These are phyloP conservation scores for Apodemus sylvaticus DNA, from an alignment of 2,113 vertebrate species.

Conservation along the genomic window DNA sequence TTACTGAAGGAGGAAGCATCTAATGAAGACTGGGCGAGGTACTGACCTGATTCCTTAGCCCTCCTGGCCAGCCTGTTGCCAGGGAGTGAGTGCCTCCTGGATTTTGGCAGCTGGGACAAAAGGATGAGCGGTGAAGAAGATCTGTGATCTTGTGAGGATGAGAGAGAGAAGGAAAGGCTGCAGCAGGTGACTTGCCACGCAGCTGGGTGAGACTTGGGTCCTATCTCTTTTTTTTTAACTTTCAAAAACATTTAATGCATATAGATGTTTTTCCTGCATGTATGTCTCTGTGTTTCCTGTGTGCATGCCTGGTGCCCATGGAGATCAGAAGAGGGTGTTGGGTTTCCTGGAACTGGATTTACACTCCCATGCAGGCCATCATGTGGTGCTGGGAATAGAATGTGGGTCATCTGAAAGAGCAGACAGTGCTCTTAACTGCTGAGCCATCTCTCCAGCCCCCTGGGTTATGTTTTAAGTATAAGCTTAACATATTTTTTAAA, in stretches of 20 bases:
- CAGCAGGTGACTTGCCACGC: not conserved
- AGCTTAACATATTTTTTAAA: not conserved
- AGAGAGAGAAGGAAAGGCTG: not conserved
- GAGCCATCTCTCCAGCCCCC: not conserved
- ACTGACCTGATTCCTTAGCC: not conserved
- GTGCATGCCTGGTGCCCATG: not conserved
- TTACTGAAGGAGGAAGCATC: not conserved
- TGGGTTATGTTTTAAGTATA: not conserved
- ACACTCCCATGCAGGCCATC: not conserved
- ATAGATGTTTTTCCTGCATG: not conserved
- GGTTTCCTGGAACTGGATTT: not conserved
- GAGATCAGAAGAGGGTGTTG: not conserved
- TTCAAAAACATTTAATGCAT: not conserved
- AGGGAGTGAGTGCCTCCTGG: not conserved
- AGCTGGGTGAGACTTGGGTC: not conserved
- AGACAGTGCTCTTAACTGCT: not conserved
- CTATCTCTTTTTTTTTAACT: not conserved
- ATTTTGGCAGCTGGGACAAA: not conserved
- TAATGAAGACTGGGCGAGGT: not conserved
- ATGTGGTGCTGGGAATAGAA: not conserved
- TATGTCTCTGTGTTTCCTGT: not conserved
- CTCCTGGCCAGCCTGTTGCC: not conserved
- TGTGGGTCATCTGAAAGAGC: not conserved
- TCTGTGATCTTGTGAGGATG: not conserved
- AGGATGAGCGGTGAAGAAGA: not conserved